These are phyloP conservation scores for Teleogryllus occipitalis DNA, from an alignment of 1,140 invertebrate species.

Conservation along the genomic window DNA sequence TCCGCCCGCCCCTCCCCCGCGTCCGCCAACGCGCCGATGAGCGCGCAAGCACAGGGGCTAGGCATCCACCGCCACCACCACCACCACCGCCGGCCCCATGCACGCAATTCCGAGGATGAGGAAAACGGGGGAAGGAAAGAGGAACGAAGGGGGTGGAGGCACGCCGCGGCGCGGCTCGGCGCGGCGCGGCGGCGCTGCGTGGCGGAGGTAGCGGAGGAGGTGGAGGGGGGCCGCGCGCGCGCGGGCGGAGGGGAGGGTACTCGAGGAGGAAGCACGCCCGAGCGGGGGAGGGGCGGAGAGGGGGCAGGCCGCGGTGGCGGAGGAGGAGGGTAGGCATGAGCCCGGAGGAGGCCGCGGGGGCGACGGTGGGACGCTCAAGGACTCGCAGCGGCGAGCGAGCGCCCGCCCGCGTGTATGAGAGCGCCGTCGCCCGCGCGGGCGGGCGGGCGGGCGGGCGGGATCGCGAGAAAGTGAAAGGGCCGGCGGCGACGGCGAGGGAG, in stretches of 20 bases:
- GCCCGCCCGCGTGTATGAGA: no score
- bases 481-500: not conserved
- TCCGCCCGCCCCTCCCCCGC: no score
- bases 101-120: not conserved
- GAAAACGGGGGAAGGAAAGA: slow-evolving; percentile 3
- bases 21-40: not conserved
- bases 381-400: no score
- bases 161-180: not conserved
- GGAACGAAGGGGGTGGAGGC: slow-evolving; percentile 2
- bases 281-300: not conserved
- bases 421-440: no score
- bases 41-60: not conserved
- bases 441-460: no score
- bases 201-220: no score
- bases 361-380: no score
- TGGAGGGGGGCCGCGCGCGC: no score
- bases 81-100: not conserved
- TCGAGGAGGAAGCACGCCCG: not conserved
- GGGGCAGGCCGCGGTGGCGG: not conserved
- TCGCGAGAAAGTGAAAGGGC: slow-evolving; percentile 1
- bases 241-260: not conserved
- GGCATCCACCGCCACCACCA: no score
- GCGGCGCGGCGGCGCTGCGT: not conserved
- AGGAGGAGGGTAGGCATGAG: not conserved
- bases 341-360: no score